phyloP scores from a whole-genome alignment of 2,888 invertebrate genomes.

The Leucophora obtusa region DNA sequence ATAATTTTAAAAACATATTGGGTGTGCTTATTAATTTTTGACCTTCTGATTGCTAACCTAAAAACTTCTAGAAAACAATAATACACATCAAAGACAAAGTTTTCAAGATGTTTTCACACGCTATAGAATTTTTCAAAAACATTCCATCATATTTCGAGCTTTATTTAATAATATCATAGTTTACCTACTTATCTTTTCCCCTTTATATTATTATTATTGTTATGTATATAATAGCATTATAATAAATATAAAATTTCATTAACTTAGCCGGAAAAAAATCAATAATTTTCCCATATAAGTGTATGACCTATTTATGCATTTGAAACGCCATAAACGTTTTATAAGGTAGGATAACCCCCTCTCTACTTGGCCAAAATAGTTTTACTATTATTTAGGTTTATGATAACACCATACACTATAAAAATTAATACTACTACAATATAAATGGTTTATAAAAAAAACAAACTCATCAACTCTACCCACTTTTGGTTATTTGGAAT shows the following conservation, averaged over 20 bases:
- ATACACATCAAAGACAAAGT: too few species aligned
- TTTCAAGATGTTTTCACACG: too few species aligned
- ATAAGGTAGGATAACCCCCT: neutral
- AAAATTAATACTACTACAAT: neutral
- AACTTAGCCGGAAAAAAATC: conserved; percentile 31
- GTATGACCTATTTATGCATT: conserved; percentile 30
- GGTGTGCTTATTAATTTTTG: neutral
- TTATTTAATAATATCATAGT: neutral
- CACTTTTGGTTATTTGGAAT: neutral
- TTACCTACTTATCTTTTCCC: neutral
- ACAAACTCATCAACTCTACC: neutral
- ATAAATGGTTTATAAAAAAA: neutral
- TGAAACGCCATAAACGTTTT: conserved; percentile 17
- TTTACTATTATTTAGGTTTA: neutral
- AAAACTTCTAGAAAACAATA: too few species aligned
- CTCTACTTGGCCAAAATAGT: neutral
- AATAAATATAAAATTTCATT: conserved; percentile 12
- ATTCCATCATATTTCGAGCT: too few species aligned
- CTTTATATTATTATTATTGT: neutral
- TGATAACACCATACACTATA: neutral
- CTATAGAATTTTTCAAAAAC: too few species aligned
- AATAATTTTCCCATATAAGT: conserved; percentile 33
- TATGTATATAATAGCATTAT: neutral
- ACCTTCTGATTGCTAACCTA: too few species aligned
- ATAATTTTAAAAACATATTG: conserved; percentile 24